Evolutionary conservation across 2,888 invertebrate species (phyloP).

Genomic region (Dugesia japonica): DNA sequence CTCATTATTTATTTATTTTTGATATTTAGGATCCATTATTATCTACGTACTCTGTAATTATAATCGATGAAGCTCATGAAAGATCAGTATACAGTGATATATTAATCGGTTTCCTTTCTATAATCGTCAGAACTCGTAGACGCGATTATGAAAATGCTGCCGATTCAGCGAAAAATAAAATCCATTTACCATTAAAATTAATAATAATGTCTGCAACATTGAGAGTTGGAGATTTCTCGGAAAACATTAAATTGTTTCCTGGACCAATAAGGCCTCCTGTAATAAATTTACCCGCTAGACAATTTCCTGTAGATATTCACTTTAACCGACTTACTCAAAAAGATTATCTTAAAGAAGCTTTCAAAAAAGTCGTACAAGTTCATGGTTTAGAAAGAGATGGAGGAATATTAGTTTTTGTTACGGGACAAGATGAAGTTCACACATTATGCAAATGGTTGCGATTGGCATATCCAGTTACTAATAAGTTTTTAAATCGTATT

Average conservation of each 20-base stretch:
- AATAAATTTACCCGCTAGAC: constrained; percentile 61
- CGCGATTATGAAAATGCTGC: not conserved
- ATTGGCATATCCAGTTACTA: constrained; percentile 54
- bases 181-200: constrained; percentile 61
- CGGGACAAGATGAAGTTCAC: constrained; percentile 77
- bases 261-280: constrained; percentile 36
- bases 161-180: not conserved
- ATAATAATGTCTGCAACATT: constrained; percentile 96
- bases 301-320: constrained; percentile 82
- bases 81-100: constrained; percentile 31
- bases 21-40: constrained; percentile 43
- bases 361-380: constrained; percentile 66
- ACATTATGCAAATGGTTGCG: constrained; percentile 57
- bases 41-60: constrained; percentile 24
- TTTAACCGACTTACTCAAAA: constrained; percentile 72
- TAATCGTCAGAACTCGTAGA: constrained; percentile 28
- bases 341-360: constrained; percentile 74
- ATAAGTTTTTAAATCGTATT: not conserved
- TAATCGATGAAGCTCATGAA: constrained; percentile 34
- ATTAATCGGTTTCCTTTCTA: constrained; percentile 28
- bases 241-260: constrained; percentile 66
- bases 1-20: too few species aligned
- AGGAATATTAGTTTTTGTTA: constrained; percentile 83
- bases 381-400: constrained; percentile 65
- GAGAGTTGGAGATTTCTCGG: constrained; percentile 73